These are phyloP conservation scores for Reticulitermes lucifugus DNA, from an alignment of 2,888 invertebrate species.

Conservation along the genomic window DNA sequence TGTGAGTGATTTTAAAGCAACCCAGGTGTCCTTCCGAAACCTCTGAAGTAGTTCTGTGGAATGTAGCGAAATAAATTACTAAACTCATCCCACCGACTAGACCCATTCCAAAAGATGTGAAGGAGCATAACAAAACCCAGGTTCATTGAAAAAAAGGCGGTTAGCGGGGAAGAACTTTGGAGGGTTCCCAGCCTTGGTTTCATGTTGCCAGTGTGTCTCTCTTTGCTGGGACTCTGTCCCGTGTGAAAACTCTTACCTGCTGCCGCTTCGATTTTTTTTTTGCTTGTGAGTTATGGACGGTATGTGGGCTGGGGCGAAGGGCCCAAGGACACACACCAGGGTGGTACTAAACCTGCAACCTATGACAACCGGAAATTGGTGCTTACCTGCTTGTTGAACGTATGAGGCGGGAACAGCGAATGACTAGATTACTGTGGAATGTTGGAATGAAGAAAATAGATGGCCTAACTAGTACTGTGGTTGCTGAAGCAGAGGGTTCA, in stretches of 20 bases:
- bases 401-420: not conserved
- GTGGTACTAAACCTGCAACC: slow-evolving; percentile 8
- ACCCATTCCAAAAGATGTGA: slow-evolving; percentile 28
- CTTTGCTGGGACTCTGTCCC: slow-evolving; percentile 4
- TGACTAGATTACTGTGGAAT: not conserved
- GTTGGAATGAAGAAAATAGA: not conserved
- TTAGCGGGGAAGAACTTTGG: not conserved
- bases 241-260: slow-evolving; percentile 26
- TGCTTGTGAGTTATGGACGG: slow-evolving; percentile 33
- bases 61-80: slow-evolving; percentile 52
- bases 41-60: slow-evolving; percentile 41
- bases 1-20: slow-evolving; percentile 24
- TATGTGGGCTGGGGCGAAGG: slow-evolving; percentile 11
- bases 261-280: not conserved
- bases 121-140: slow-evolving; percentile 34
- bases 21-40: slow-evolving; percentile 47
- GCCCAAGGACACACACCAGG: slow-evolving; percentile 32
- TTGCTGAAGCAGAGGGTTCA: no score
- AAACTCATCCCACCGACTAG: slow-evolving; percentile 32
- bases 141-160: slow-evolving; percentile 22
- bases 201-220: slow-evolving; percentile 15
- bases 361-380: slow-evolving; percentile 39
- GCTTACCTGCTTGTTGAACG: slow-evolving; percentile 9
- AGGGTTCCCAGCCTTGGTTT: slow-evolving; percentile 37
- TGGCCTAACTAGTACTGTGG: no score